These are phyloP conservation scores for Drosophila takahashii DNA, from an alignment of 1,140 invertebrate genomes.

Conservation along the genomic window DNA sequence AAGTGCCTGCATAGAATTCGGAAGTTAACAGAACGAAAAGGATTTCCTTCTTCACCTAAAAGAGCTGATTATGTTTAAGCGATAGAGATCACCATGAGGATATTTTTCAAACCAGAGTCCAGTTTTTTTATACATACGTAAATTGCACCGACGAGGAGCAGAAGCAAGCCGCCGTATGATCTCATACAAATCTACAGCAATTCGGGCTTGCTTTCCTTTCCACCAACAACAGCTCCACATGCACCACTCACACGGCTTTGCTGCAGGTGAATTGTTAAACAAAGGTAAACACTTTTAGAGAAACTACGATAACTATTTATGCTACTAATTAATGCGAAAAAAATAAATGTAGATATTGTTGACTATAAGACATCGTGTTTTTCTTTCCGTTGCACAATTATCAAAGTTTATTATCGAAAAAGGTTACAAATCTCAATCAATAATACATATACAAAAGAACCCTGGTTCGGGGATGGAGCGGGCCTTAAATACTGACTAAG, in stretches of 20 bases:
- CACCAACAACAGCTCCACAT: constrained; percentile 9
- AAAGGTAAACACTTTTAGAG: constrained; percentile 23
- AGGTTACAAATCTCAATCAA: constrained; percentile 31
- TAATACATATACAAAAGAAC: constrained; percentile 49
- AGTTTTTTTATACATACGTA: constrained; percentile 49
- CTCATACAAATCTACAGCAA: constrained; percentile 66
- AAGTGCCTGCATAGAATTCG: constrained; percentile 87
- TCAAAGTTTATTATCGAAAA: constrained; percentile 61
- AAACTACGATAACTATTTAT: constrained; percentile 72
- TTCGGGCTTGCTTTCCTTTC: constrained; percentile 36
- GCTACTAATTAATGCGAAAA: constrained; percentile 77
- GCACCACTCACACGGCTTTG: constrained; percentile 19
- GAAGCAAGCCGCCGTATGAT: constrained; percentile 57
- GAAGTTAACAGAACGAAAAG: constrained; percentile 45
- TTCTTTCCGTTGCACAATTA: constrained; percentile 41
- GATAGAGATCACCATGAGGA: constrained; percentile 10
- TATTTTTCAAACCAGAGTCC: constrained; percentile 20
- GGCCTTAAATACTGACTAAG: constrained; percentile 55
- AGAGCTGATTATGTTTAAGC: constrained; percentile 57
- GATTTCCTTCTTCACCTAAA: constrained; percentile 33
- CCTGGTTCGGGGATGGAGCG: constrained; percentile 24
- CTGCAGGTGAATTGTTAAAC: constrained; percentile 56
- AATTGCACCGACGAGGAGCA: constrained; percentile 12
- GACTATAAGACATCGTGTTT: constrained; percentile 45
- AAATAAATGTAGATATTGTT: constrained; percentile 82